A percentile compares a stretch with the other conserved stretches of the same genome.
These are phyloP conservation scores for Capitulum mitella DNA, from an alignment of 2,888 invertebrate species.

Conservation along the genomic window DNA sequence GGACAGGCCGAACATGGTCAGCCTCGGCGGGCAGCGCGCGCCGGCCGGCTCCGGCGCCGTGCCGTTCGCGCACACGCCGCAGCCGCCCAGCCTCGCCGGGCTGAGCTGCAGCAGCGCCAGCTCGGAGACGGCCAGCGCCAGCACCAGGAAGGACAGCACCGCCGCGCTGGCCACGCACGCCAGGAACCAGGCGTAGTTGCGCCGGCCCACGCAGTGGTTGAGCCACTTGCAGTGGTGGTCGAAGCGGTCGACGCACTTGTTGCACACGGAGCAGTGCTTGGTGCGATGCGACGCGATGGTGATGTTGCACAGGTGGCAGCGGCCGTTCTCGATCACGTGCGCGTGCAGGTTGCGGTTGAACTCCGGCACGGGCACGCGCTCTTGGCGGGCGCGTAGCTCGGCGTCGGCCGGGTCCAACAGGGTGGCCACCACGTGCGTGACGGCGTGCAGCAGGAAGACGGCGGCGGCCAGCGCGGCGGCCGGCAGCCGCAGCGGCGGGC, in stretches of 20 bases:
- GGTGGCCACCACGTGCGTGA: conserved; percentile 68
- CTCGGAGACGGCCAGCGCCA: conserved; percentile 61
- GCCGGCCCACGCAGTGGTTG: conserved; percentile 89
- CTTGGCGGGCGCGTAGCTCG: conserved; percentile 54
- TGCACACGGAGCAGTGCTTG: conserved; percentile 94
- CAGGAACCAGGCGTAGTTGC: conserved; percentile 80
- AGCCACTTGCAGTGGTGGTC: conserved; percentile 99
- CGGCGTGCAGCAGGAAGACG: conserved; percentile 62
- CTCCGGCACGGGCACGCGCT: conserved; percentile 60
- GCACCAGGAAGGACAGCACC: conserved; percentile 60
- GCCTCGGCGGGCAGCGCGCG: background rate
- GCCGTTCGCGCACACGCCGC: background rate
- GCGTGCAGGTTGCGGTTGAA: conserved; percentile 79
- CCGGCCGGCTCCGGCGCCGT: background rate
- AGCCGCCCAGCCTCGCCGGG: background rate
- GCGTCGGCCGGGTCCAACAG: conserved; percentile 83
- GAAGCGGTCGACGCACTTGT: conserved; percentile 90
- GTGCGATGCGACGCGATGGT: conserved; percentile 64
- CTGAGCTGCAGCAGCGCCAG: conserved; percentile 55
- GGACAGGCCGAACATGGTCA: conserved; percentile 32
- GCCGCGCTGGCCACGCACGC: conserved; percentile 72
- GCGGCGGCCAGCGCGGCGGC: conserved; percentile 53
- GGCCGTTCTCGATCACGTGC: conserved; percentile 91
- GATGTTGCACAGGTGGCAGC: conserved; percentile 87
- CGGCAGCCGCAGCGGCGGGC: conserved; percentile 54